These are phyloP conservation scores for Scleropages formosus DNA, from an alignment of 2,797 vertebrate genomes.

Conservation along the genomic window DNA sequence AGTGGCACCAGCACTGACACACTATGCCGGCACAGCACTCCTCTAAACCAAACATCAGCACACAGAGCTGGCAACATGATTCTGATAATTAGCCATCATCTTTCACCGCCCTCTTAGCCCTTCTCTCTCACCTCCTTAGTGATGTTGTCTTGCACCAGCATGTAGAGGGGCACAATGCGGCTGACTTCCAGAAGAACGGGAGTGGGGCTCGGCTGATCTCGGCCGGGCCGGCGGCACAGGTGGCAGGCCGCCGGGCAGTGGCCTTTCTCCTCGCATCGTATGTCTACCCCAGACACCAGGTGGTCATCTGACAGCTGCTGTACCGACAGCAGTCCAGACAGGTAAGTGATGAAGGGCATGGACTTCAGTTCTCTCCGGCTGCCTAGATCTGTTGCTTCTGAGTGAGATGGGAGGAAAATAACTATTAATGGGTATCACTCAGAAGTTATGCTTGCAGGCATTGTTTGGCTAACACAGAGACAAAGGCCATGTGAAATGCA, in stretches of 20 bases:
- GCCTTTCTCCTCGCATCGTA: conserved; percentile 93
- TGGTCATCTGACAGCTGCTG: conserved; percentile 89
- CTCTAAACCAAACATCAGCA: no score
- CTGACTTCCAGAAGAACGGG: conserved; percentile 92
- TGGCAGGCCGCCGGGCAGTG: conserved; percentile 90
- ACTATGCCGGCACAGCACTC: no score
- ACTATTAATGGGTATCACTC: no score
- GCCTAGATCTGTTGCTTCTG: conserved; percentile 87
- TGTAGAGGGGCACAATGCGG: conserved; percentile 86
- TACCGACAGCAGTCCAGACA: conserved; percentile 85
- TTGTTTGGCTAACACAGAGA: no score
- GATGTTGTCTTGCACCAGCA: conserved; percentile 88
- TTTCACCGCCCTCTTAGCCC: no score
- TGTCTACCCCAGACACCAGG: conserved; percentile 88
- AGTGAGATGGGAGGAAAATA: neutral
- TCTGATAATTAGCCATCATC: no score
- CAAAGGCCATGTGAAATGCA: no score
- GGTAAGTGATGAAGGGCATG: conserved; percentile 94
- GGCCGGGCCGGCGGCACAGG: conserved; percentile 81
- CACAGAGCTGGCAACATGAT: no score
- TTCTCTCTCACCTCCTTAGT: conserved; percentile 86
- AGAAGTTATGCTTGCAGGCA: no score
- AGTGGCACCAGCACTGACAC: no score
- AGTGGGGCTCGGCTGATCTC: conserved; percentile 82
- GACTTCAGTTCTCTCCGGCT: conserved; percentile 87